Percentiles rank a stretch among this genome's conserved stretches.
Evolutionary conservation across 1,140 invertebrate species (phyloP).

Genomic region (Dryas iulia): DNA sequence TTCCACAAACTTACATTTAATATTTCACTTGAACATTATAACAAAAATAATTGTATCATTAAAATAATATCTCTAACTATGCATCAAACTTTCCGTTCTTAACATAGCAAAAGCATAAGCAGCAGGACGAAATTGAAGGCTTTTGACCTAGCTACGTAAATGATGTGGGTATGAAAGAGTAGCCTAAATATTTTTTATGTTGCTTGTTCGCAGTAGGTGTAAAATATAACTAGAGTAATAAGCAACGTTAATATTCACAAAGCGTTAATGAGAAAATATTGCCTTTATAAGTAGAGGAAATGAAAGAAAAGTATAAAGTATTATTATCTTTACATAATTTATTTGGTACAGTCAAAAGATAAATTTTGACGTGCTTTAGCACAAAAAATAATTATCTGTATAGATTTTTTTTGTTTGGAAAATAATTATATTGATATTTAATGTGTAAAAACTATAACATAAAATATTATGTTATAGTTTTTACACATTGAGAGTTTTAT

Average conservation of each 20-base stretch:
- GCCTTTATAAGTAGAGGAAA: not conserved
- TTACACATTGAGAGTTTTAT: too few relatives aligned
- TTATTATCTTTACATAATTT: not conserved
- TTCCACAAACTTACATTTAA: too few relatives aligned
- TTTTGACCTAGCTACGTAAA: slow-evolving; percentile 13
- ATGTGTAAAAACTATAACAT: too few relatives aligned
- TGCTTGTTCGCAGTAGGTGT: not conserved
- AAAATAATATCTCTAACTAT: not conserved
- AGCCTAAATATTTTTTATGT: slow-evolving; percentile 1
- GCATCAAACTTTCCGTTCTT: not conserved
- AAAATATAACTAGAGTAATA: not conserved
- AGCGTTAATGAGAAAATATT: not conserved
- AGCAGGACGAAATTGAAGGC: slow-evolving; percentile 15
- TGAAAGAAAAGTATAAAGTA: not conserved
- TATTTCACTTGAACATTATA: too few relatives aligned
- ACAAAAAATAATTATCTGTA: too few relatives aligned
- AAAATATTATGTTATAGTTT: too few relatives aligned
- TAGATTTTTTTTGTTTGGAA: too few relatives aligned
- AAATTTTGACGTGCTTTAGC: not conserved
- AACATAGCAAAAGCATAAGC: too few relatives aligned
- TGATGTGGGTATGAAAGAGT: slow-evolving; percentile 1
- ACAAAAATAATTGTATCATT: too few relatives aligned
- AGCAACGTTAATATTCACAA: not conserved
- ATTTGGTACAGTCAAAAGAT: not conserved
- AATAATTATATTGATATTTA: too few relatives aligned